A percentile compares a stretch with the other conserved stretches of the same genome.
These are phyloP conservation scores for Molorchus minor DNA, from an alignment of 2,888 invertebrate species.

Conservation along the genomic window DNA sequence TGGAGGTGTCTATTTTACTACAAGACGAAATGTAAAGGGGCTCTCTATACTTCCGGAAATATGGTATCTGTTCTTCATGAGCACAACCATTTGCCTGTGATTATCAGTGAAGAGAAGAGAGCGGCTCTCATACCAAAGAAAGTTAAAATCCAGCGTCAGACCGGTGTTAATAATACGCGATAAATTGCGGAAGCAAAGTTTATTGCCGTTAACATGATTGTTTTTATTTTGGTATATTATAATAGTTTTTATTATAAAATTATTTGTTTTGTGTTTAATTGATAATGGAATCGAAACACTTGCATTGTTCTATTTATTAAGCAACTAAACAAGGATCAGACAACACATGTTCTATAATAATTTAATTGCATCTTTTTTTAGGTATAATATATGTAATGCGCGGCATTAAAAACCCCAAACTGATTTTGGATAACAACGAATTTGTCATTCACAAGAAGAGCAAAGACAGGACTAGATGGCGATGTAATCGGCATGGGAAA, in stretches of 20 bases:
- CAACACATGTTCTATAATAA: too few species aligned
- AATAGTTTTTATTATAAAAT: too few species aligned
- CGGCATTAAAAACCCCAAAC: conserved; percentile 41
- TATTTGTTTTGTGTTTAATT: too few species aligned
- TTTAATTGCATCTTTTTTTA: conserved; percentile 30
- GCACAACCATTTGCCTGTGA: conserved; percentile 43
- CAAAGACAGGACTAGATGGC: conserved; percentile 39
- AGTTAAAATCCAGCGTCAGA: conserved; percentile 18
- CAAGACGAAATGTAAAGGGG: conserved; percentile 44
- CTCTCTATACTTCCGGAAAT: conserved; percentile 40
- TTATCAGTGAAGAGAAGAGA: conserved; percentile 17
- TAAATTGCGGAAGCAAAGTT: too few species aligned
- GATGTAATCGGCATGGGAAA: conserved; percentile 32
- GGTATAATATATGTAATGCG: conserved; percentile 30
- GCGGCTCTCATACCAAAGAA: conserved; percentile 25
- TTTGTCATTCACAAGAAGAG: conserved; percentile 35
- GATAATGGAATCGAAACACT: too few species aligned
- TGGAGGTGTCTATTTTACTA: conserved; percentile 45
- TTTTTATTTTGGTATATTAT: too few species aligned
- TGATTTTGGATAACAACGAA: conserved; percentile 43
- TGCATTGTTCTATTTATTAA: too few species aligned
- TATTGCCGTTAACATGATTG: too few species aligned
- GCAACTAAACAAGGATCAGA: too few species aligned
- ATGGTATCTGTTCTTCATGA: conserved; percentile 37
- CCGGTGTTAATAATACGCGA: too few species aligned